These are phyloP conservation scores for Lophotis ruficrista DNA, from an alignment of 2,113 vertebrate species.

Conservation along the genomic window DNA sequence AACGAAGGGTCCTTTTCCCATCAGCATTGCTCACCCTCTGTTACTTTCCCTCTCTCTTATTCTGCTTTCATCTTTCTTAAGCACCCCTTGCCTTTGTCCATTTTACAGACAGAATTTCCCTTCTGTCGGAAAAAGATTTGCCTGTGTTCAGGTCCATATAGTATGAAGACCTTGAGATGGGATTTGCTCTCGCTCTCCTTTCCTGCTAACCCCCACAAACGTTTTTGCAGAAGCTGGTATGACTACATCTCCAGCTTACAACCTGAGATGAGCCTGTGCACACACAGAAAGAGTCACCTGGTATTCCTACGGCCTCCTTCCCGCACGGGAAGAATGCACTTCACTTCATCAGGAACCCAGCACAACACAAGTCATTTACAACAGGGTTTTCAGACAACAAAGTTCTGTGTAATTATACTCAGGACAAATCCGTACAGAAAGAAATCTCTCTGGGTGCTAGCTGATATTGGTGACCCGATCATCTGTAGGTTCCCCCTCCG, in stretches of 20 bases:
- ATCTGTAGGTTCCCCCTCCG: not conserved
- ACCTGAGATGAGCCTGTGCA: too few species aligned
- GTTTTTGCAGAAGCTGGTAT: not conserved
- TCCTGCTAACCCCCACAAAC: not conserved
- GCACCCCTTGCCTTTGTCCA: too few species aligned
- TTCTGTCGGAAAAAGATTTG: accelerated
- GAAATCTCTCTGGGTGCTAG: not conserved
- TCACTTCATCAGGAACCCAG: not conserved
- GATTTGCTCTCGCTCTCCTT: not conserved
- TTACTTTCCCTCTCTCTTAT: not conserved
- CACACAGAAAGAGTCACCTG: not conserved
- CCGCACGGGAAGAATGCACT: not conserved
- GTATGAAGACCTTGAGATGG: not conserved
- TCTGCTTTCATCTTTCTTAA: not conserved
- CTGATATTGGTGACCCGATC: not conserved
- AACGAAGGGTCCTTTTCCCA: not conserved
- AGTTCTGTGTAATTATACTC: not conserved
- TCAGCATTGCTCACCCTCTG: not conserved
- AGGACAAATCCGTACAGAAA: not conserved
- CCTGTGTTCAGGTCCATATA: too few species aligned
- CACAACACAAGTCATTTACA: not conserved
- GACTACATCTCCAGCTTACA: not conserved
- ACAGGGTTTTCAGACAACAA: not conserved
- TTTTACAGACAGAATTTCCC: not conserved
- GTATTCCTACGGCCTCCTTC: not conserved